phyloP scores from a whole-genome alignment of 2,797 vertebrate genomes.

The Enteromius paludinosus region DNA sequence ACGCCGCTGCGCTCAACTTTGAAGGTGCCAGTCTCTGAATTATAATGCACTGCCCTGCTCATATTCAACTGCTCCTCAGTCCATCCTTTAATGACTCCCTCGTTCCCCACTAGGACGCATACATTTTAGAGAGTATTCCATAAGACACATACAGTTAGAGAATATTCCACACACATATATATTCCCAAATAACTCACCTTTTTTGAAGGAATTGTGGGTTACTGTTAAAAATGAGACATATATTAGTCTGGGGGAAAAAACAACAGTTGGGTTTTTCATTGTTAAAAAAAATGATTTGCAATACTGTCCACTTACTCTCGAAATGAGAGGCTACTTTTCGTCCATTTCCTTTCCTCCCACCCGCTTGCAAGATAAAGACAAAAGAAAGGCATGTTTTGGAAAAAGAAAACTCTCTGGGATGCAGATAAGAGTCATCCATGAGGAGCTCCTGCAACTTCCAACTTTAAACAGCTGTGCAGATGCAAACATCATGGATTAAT shows the following conservation, averaged over 20 bases:
- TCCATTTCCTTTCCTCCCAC: conserved; percentile 70
- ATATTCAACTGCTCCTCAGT: conserved; percentile 85
- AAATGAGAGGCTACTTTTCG: conserved; percentile 84
- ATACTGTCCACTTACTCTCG: conserved; percentile 82
- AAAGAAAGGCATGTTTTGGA: conserved; percentile 51
- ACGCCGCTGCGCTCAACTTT: conserved; percentile 83
- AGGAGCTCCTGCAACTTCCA: conserved; percentile 51
- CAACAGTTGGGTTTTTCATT: conserved; percentile 68
- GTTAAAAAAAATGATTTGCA: conserved; percentile 66
- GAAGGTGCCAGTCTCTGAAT: conserved; percentile 83
- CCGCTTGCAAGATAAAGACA: conserved; percentile 70
- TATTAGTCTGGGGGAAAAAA: conserved; percentile 40
- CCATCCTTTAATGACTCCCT: conserved; percentile 90
- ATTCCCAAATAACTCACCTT: conserved; percentile 74
- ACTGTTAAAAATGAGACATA: conserved; percentile 70
- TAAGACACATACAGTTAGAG: not conserved
- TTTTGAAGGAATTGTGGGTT: conserved; percentile 78
- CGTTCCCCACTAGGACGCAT: conserved; percentile 76
- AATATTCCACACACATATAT: conserved; percentile 37
- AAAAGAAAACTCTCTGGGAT: conserved; percentile 49
- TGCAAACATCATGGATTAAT: conserved; percentile 71
- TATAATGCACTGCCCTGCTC: conserved; percentile 85
- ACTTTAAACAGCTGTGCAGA: conserved; percentile 72
- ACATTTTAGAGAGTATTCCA: conserved; percentile 36
- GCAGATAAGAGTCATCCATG: conserved; percentile 61